phyloP scores from a whole-genome alignment of 2,797 vertebrate species.

The Neoniphon sammara region DNA sequence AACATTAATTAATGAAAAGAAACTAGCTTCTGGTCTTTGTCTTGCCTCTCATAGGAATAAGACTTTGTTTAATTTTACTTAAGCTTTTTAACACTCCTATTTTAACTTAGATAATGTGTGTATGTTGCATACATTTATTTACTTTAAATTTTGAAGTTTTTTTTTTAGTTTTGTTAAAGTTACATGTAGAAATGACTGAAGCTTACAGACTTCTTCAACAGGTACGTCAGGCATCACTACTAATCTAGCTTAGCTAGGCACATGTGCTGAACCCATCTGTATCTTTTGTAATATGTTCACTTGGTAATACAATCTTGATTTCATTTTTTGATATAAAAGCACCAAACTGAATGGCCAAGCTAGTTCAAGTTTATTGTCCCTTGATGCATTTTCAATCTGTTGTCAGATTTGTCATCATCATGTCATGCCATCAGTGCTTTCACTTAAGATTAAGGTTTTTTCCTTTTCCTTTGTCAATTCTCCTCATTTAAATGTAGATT shows the following conservation, averaged over 20 bases:
- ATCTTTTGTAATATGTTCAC: conserved; percentile 3
- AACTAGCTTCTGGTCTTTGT: too few relatives aligned
- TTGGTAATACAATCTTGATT: neutral
- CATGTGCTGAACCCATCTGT: neutral
- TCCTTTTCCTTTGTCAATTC: conserved; percentile 2
- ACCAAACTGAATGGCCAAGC: neutral
- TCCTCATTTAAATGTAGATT: conserved; percentile 7
- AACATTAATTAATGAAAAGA: too few relatives aligned
- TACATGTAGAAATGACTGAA: neutral
- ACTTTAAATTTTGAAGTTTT: neutral
- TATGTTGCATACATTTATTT: neutral
- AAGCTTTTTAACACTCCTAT: too few relatives aligned
- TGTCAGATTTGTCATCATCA: neutral
- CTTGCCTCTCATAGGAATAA: too few relatives aligned
- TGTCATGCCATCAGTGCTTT: neutral
- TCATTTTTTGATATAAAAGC: too few relatives aligned
- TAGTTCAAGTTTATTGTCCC: neutral
- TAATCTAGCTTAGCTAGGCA: conserved; percentile 1
- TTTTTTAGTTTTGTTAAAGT: neutral
- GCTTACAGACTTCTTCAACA: neutral
- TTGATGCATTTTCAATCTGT: neutral
- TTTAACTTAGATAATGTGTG: too few relatives aligned
- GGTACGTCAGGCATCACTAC: neutral
- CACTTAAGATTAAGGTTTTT: neutral
- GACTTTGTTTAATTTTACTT: too few relatives aligned